Percentiles rank a stretch among this genome's conserved stretches.
phyloP scores from a whole-genome alignment of 1,140 invertebrate genomes.

The Scaptomyza montana region DNA sequence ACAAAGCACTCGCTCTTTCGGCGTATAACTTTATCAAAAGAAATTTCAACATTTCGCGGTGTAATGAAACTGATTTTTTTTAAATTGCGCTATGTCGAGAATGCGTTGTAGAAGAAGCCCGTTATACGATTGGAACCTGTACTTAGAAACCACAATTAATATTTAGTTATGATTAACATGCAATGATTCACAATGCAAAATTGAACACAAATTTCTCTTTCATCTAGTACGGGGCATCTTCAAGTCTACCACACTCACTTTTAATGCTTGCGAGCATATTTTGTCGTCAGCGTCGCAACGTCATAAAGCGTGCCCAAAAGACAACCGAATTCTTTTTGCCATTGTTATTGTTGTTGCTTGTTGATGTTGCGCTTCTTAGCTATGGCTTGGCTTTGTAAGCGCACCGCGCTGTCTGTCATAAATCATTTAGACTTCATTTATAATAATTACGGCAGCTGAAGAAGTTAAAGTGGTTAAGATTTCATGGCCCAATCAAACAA shows the following conservation, averaged over 20 bases:
- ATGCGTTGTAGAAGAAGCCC: no score
- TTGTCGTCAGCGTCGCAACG: constrained; percentile 44
- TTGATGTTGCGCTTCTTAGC: constrained; percentile 47
- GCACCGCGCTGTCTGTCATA: constrained; percentile 66
- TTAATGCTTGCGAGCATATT: constrained; percentile 47
- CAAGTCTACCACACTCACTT: not conserved
- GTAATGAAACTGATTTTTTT: no score
- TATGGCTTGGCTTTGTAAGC: constrained; percentile 65
- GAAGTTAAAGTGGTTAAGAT: constrained; percentile 62
- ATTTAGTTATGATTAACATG: no score
- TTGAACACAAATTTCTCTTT: no score
- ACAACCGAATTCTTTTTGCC: constrained; percentile 47
- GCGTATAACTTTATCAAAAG: no score
- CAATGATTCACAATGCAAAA: no score
- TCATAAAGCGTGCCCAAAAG: constrained; percentile 49
- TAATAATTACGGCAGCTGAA: constrained; percentile 75
- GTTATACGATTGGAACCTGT: no score
- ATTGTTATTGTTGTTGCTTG: constrained; percentile 20
- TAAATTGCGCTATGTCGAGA: no score
- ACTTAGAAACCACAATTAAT: no score
- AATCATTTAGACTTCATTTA: constrained; percentile 80
- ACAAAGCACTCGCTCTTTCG: no score
- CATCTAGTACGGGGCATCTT: not conserved
- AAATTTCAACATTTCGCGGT: no score
- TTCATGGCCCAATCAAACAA: constrained; percentile 65